Conservation (phyloP, 1,140 invertebrate genomes). For the Lucilia cuprina region DNA sequence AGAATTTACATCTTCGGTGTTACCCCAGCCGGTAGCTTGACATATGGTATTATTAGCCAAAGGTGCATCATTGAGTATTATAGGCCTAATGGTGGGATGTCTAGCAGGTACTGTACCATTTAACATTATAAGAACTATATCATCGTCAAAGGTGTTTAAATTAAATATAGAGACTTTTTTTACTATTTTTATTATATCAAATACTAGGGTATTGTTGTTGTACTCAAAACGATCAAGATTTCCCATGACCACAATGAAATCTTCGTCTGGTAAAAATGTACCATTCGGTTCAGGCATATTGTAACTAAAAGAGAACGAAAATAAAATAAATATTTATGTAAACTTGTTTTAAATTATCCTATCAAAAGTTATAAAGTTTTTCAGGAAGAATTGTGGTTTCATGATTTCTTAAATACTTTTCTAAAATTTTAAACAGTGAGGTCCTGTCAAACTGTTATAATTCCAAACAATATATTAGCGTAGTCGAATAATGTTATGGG, state of each 20-base stretch:
- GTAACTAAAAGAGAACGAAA: background rate
- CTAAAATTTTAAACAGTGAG: no score
- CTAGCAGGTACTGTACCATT: constrained; percentile 47
- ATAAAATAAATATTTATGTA: background rate
- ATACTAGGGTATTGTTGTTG: constrained; percentile 46
- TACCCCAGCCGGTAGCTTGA: constrained; percentile 57
- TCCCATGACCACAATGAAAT: constrained; percentile 55
- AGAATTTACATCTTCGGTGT: constrained; percentile 43
- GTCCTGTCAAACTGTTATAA: no score
- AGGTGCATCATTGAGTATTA: constrained; percentile 38
- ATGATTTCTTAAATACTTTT: no score
- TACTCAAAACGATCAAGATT: constrained; percentile 53
- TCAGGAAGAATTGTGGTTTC: no score
- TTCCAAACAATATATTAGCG: no score
- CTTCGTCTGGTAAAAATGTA: constrained; percentile 44
- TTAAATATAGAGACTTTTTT: constrained; percentile 44
- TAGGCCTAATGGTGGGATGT: constrained; percentile 50
- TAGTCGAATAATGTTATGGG: no score
- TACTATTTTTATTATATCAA: constrained; percentile 44
- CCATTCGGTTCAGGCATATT: constrained; percentile 40
- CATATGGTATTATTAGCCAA: constrained; percentile 43
- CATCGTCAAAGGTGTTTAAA: constrained; percentile 46
- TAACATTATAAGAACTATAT: constrained; percentile 49
- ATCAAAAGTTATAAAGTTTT: no score
- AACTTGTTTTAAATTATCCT: background rate